Evolutionary conservation across 1,140 invertebrate species (phyloP), one percentile per base, ranked within the genome.

Genomic region (Armadillidium nasatum): DNA sequence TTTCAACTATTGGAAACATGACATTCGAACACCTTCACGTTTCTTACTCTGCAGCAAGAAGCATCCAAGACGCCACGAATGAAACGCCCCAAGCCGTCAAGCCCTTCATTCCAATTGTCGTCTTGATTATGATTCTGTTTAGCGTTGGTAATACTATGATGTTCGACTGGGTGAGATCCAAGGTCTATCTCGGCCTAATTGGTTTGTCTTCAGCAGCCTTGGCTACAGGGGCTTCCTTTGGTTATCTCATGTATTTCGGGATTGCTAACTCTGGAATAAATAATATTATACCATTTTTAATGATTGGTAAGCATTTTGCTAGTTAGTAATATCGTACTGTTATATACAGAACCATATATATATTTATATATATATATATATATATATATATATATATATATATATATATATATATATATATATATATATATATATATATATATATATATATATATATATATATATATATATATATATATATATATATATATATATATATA

Each of bases 251-350:
- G 84, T 96, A 97, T 85, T 87, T 91, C 71, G 94, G 94, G 9
- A 89, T 96, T 67, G 92, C 94, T 76, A 97, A 97, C 85, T 97
- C 97, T 81, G 94, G 94, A n/a, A 94, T 98, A 78, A 87, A 87
- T 73, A 84, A 87, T 46, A 84, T 86, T 0, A 86, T 86, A 67
- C 87, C 87, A 22, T 88, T 88, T 77, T 83, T 88, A 60, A 84
- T 87, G 78, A 75, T 88, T 21, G 88, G 87, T 88, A 84, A 84
- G 85, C 3, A 15, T 60, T 60, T 33, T 33, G 6, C 33, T 6
- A 33, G 33, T 33, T n/a, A 33, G 6, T 33, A 33, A 33, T 33
- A 3, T 33, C 6, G 6, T 33, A 33, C 33, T 33, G 33, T 6
- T 33, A 3, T 33, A 3, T 6, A 33, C 33, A 33, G n/a, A n/a